Evolutionary conservation across 30 jellyfish, hydroid and myxozoan genomes (phyloP), one percentile per base, ranked within the genome.

Genomic region (Aurelia aurita): DNA sequence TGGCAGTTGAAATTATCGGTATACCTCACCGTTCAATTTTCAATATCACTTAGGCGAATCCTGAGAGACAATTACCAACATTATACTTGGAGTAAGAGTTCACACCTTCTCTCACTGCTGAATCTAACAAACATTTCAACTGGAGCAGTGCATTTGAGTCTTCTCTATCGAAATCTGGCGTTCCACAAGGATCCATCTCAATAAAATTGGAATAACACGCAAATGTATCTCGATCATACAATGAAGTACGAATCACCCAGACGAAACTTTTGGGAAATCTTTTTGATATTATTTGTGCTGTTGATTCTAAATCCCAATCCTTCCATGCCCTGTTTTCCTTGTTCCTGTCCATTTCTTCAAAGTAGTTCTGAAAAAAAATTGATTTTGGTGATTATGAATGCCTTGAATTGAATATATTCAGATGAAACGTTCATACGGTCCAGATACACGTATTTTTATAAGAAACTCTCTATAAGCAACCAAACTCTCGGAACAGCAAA

Each of bases 271-370:
- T 47, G 7, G 84, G 87, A 46, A 85, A 86, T 53, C 84, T 66
- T 54, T 74, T 80, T 39, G 69, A 63, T 20, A 91, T 21, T 15
- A 86, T 32, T 58, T 91, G 86, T 1, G 96, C 90, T 2, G 96
- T 85, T 35, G 89, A 64, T 62, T 91, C 98, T 21, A 85, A 79
- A 43, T 87, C 87, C 90, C 79, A 91, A 60, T 91, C 98, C 26
- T 51, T 79, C 96, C 96, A 91, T 14, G 93, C 87, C 20, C 72
- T 72, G 67, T 91, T 91, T 26, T 91, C 98, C 61, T 93, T 74
- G 26, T 59, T 92, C 20, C 29, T 68, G 64, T 62, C 85, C 98
- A 91, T 91, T 21, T 80, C 91, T 71, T 85, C 91, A 26, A 58
- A 34, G 57, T 69, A 77, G 63, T 91, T 93, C 98, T 91, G 62